A percentile compares a stretch with the other conserved stretches of the same genome.
Conservation (phyloP, 2,113 vertebrate species). For the Oxyura jamaicensis region DNA sequence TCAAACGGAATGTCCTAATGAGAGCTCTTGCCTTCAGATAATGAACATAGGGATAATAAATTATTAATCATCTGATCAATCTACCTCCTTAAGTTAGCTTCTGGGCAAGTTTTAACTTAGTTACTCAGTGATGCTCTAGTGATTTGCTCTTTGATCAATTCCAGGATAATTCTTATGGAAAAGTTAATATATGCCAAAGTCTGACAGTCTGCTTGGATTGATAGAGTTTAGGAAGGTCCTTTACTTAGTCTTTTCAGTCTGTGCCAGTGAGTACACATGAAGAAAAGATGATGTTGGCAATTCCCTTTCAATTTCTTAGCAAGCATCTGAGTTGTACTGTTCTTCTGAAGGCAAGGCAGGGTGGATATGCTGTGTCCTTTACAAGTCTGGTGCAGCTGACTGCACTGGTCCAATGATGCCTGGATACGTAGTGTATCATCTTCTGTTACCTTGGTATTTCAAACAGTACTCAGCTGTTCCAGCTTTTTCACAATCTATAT, state of each 20-base stretch:
- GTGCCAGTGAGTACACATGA: accelerated
- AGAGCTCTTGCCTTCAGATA: not conserved
- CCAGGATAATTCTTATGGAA: not conserved
- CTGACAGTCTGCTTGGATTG: not conserved
- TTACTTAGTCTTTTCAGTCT: not conserved
- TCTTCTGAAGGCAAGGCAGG: not conserved
- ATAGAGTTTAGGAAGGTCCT: not conserved
- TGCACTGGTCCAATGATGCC: not conserved
- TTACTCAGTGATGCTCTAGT: not conserved
- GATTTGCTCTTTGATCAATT: not conserved
- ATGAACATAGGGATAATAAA: not conserved
- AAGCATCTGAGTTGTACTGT: too few relatives aligned
- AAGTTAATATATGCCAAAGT: not conserved
- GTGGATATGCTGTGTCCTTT: not conserved
- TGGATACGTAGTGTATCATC: too few relatives aligned
- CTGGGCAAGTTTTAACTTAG: not conserved
- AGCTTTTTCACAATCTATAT: too few relatives aligned
- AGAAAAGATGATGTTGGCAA: not conserved
- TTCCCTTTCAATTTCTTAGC: too few relatives aligned
- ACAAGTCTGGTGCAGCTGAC: not conserved
- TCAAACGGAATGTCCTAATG: not conserved
- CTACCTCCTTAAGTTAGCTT: not conserved
- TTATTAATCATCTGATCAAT: not conserved
- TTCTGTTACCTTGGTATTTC: not conserved
- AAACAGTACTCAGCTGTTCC: not conserved